Conservation (phyloP, 2,113 vertebrate genomes). For the Ceratotherium simum region DNA sequence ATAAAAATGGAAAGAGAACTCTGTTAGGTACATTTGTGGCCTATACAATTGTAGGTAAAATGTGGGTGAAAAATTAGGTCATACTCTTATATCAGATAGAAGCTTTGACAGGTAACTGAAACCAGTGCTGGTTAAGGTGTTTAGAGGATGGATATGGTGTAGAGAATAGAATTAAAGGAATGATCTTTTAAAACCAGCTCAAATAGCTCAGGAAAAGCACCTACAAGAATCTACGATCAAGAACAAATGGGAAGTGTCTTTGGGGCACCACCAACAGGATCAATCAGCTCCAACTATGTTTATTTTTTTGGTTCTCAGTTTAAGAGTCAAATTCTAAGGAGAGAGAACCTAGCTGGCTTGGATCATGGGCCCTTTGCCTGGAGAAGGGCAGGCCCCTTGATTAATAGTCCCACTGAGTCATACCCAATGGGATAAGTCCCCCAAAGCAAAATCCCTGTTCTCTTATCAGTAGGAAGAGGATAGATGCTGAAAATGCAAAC, state of each 20-base stretch:
- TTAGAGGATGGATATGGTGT: neutral
- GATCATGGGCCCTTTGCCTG: neutral
- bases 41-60: neutral
- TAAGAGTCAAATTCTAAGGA: neutral
- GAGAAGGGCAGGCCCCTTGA: neutral
- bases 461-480: neutral
- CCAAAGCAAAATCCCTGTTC: neutral
- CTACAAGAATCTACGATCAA: neutral
- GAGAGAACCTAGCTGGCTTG: neutral
- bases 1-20: neutral
- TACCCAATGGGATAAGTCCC: neutral
- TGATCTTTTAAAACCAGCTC: neutral
- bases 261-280: neutral
- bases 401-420: neutral
- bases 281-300: neutral
- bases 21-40: neutral
- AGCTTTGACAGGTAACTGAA: neutral
- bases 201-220: neutral
- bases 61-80: neutral
- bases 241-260: neutral
- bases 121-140: neutral
- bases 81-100: neutral
- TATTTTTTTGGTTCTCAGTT: neutral
- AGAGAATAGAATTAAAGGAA: neutral
- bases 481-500: neutral